Evolutionary conservation across 2,888 invertebrate genomes (phyloP).

Genomic region (Sinopyrophorus schimmeli): DNA sequence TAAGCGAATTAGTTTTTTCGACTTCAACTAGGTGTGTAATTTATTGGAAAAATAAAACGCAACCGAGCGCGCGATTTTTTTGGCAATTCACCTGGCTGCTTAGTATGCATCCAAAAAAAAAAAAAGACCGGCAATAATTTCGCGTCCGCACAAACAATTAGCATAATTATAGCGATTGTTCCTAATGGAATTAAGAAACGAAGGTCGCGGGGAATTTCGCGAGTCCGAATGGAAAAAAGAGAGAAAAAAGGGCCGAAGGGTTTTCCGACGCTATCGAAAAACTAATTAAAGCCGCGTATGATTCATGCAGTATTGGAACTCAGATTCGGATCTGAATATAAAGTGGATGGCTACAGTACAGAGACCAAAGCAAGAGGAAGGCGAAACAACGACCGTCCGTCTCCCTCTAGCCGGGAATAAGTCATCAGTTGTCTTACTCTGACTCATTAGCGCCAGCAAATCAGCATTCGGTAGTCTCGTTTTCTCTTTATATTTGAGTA

Average conservation of each 20-base stretch:
- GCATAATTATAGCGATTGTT: no score
- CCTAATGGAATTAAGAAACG: no score
- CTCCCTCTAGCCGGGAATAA: constrained; percentile 43
- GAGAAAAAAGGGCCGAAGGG: constrained; percentile 24
- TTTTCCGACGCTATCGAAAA: constrained; percentile 28
- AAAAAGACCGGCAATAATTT: no score
- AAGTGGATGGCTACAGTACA: constrained; percentile 31
- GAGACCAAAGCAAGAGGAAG: constrained; percentile 31
- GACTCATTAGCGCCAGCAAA: constrained; percentile 44
- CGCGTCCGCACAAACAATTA: no score
- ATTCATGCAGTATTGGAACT: constrained; percentile 33
- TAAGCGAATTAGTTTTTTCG: no score
- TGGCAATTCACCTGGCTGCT: no score
- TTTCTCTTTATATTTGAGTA: constrained; percentile 63
- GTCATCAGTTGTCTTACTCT: constrained; percentile 39
- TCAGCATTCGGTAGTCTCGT: constrained; percentile 53
- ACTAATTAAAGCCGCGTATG: constrained; percentile 32
- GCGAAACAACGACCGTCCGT: constrained; percentile 51
- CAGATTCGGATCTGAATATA: constrained; percentile 31
- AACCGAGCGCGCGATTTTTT: no score
- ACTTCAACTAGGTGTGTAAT: no score
- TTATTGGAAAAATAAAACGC: no score
- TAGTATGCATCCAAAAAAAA: no score
- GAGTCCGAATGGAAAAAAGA: no score
- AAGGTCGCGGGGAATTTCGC: no score